Conservation (phyloP, 2,888 invertebrate genomes). For the Agonopterix alstromeriana region DNA sequence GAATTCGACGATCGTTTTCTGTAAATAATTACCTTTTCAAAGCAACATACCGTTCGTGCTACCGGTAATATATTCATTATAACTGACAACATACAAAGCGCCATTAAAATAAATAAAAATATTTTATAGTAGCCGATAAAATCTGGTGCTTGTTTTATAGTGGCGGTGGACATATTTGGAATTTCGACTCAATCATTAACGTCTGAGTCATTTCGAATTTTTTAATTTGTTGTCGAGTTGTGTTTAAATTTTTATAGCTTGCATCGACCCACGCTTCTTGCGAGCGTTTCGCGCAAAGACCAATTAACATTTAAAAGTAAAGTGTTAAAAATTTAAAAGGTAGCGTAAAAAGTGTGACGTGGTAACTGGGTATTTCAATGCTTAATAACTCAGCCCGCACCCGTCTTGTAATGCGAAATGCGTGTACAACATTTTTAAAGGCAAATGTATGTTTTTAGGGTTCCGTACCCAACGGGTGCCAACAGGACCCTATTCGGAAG, state of each 20-base stretch:
- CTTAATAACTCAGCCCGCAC: conserved; percentile 18
- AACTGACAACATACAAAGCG: conserved; percentile 69
- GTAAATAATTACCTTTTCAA: conserved; percentile 73
- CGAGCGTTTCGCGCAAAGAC: conserved; percentile 34
- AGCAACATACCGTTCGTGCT: conserved; percentile 60
- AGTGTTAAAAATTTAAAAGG: conserved; percentile 30
- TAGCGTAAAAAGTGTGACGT: conserved; percentile 26
- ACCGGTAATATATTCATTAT: conserved; percentile 75
- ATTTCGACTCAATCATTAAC: conserved; percentile 36
- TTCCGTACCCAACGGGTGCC: too few relatives aligned
- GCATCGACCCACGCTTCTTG: conserved; percentile 31
- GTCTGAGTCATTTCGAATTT: conserved; percentile 33
- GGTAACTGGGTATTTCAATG: conserved; percentile 25
- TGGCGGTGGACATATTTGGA: conserved; percentile 42
- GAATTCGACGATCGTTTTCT: conserved; percentile 65
- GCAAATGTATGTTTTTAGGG: conserved; percentile 22
- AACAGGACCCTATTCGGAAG: too few relatives aligned
- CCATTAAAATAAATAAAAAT: conserved; percentile 65
- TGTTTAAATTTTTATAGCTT: conserved; percentile 30
- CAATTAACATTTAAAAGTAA: conserved; percentile 41
- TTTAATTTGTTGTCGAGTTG: conserved; percentile 47
- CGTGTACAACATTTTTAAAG: conserved; percentile 42
- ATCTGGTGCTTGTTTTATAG: conserved; percentile 25
- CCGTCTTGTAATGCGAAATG: conserved; percentile 36
- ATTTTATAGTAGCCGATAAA: conserved; percentile 51